Base-by-base conservation (phyloP, 2,113 vertebrate species). In the Oreochromis spilurus region DNA sequence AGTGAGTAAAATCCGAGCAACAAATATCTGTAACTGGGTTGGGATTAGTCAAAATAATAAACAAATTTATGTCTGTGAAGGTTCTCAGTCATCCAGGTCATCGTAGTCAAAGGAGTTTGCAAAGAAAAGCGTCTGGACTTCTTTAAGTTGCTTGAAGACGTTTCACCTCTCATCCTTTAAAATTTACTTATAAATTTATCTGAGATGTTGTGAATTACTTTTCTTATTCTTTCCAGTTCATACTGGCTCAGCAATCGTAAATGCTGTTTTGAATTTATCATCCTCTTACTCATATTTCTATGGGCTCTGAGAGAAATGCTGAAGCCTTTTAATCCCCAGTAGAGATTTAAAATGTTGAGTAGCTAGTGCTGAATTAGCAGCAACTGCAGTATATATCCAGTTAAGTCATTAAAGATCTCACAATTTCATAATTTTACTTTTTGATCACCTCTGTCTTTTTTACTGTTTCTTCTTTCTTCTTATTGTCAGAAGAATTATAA, bases 361-460 rank as follows among this genome's bases (percentile, higher is more conserved):
- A 45, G 58, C 9, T 36, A 62, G 9, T 36, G 58, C 5, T 4
- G 17, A 36, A 36, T 36, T 19, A 62, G 65, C 7, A 40, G 24
- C n/a, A 40, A 9, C 36, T 43, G n/a, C 36, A 67, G 36, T 40
- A 14, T 21, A 0, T 0, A 45, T 72, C 8, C 21, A 45, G 21
- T 24, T 5, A 9, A 6, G 8, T 24, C n/a, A 72, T 72, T 72
- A 16, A 45, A 72, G 21, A 4, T 26, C 5, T 43, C 5, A 26
- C 8, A 10, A 6, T 26, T 72, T 72, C 21, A 72, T 72, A 26
- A 16, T 72, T 10, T 72, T 17, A 17, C 40, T 45, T 26, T 45
- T 10, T 45, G 21, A 26, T 45, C n/a, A 16, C 40, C 2, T 45
- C 3, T 3, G 13, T 1, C 6, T 36, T 62, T 17, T 31, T 34